These are phyloP conservation scores for Eupeodes corollae DNA, from an alignment of 1,140 invertebrate species.

Conservation along the genomic window DNA sequence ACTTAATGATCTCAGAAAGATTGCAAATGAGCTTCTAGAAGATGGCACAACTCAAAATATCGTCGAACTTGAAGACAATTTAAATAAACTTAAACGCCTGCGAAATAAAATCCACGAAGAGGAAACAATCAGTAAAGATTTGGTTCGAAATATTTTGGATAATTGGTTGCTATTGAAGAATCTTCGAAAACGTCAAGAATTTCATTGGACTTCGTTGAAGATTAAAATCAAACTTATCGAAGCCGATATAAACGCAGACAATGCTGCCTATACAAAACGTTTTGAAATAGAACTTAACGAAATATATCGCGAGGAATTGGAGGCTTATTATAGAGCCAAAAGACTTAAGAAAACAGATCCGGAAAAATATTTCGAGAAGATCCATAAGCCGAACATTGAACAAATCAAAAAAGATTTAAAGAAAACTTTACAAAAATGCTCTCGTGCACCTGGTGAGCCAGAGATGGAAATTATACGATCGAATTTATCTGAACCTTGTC, in stretches of 20 bases:
- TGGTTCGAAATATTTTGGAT: conserved; percentile 26
- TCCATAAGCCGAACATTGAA: conserved; percentile 28
- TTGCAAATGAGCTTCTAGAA: conserved; percentile 17
- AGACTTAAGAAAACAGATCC: conserved; percentile 15
- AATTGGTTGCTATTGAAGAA: conserved; percentile 37
- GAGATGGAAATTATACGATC: conserved; percentile 36
- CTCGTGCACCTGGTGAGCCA: conserved; percentile 41
- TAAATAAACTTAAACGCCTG: conserved; percentile 24
- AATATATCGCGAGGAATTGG: conserved; percentile 30
- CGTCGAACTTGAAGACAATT: conserved; percentile 10
- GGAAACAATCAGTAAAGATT: conserved; percentile 20
- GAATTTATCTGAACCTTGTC: conserved; percentile 16
- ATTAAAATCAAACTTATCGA: conserved; percentile 30
- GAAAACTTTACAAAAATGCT: conserved; percentile 32
- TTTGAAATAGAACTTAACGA: conserved; percentile 35
- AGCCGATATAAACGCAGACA: conserved; percentile 8
- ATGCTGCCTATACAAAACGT: conserved; percentile 16
- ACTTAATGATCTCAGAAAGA: conserved; percentile 29
- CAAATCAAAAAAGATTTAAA: conserved; percentile 24
- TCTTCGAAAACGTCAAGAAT: conserved; percentile 25
- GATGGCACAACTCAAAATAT: conserved; percentile 5
- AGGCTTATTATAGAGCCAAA: conserved; percentile 24
- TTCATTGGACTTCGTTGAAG: conserved; percentile 32
- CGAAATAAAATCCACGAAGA: conserved; percentile 31
- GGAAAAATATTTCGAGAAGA: conserved; percentile 11